Base-by-base conservation (phyloP, 2,888 invertebrate species). In the Drosophila mayaguana region DNA sequence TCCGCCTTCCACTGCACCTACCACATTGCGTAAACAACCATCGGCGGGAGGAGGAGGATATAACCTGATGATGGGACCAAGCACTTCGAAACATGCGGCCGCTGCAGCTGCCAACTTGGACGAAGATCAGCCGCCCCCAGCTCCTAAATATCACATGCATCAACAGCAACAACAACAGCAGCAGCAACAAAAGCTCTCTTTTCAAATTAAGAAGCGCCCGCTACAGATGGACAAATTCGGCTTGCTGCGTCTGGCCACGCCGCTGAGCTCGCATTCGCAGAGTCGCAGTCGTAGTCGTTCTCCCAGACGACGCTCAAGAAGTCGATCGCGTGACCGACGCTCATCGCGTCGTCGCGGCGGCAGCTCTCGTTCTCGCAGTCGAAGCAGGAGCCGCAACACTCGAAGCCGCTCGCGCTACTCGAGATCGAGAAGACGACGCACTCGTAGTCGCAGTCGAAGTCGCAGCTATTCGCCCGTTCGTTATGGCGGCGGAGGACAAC, bases 171-270 rank as follows among this genome's bases (percentile, higher is more conserved):
- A 63, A 11, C 66, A 75, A 0, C 82, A 83, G 12, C 48, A 48
- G 12, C 67, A 75, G 1, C 82, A 83, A 12, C 48, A 48, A 12
- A 91, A 90, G 51, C 75, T 91, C n/a, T 91, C 92, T 4, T 92
- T 92, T 75, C 90, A 91, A 70, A 91, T 92, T 20, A 91, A 91
- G 42, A 96, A 96, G 54, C 83, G 85, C 16, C 81, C 85, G 8
- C 50, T 83, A 48, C 83, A 83, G 20, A 92, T 96, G 75, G 96
- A 96, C 92, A 96, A 96, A 92, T 96, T 96, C 89, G 96, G 96
- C 0, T 95, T 96, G 78, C 95, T 96, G 93, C 94, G 96, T 0
- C 92, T 96, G 77, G 95, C 95, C 45, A 93, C 94, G 63, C 94
- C 95, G 55, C 94, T 94, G 54, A 82, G 75, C 20, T 80, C 80